Conservation (phyloP, 2,888 invertebrate genomes). For the Danaus chrysippus region DNA sequence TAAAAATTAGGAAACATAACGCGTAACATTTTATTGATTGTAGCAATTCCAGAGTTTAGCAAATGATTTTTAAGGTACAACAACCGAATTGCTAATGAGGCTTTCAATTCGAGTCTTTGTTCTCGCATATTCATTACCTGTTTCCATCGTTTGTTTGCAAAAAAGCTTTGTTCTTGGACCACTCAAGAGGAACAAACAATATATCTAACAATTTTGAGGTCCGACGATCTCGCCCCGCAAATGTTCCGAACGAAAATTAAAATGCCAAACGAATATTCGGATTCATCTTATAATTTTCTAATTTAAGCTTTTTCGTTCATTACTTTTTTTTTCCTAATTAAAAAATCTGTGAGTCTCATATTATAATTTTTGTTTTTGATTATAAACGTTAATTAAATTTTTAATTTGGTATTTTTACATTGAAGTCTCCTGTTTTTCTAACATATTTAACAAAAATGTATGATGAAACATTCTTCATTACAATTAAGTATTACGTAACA, state of each 20-base stretch:
- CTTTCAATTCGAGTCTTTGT: conserved; percentile 63
- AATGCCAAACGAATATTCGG: conserved; percentile 43
- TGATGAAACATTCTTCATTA: too few relatives aligned
- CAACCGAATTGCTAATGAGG: conserved; percentile 70
- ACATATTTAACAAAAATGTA: too few relatives aligned
- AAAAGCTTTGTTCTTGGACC: conserved; percentile 60
- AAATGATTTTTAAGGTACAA: conserved; percentile 69
- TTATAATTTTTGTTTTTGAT: too few relatives aligned
- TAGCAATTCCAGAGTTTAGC: conserved; percentile 50
- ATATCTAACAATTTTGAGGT: conserved; percentile 67
- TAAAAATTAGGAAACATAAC: neutral
- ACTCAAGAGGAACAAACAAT: conserved; percentile 62
- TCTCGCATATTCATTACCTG: conserved; percentile 74
- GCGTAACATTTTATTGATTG: neutral
- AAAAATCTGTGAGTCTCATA: neutral
- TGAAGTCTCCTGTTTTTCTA: too few relatives aligned
- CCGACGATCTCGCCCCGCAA: conserved; percentile 52
- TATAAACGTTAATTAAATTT: too few relatives aligned
- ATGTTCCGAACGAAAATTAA: conserved; percentile 56
- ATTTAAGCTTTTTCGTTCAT: too few relatives aligned
- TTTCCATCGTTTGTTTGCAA: conserved; percentile 57
- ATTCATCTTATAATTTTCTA: conserved; percentile 10
- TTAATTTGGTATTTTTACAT: too few relatives aligned
- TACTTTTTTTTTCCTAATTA: neutral
- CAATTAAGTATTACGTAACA: too few relatives aligned